Conservation (phyloP, 1,140 invertebrate genomes). For the Diabrotica undecimpunctata region DNA sequence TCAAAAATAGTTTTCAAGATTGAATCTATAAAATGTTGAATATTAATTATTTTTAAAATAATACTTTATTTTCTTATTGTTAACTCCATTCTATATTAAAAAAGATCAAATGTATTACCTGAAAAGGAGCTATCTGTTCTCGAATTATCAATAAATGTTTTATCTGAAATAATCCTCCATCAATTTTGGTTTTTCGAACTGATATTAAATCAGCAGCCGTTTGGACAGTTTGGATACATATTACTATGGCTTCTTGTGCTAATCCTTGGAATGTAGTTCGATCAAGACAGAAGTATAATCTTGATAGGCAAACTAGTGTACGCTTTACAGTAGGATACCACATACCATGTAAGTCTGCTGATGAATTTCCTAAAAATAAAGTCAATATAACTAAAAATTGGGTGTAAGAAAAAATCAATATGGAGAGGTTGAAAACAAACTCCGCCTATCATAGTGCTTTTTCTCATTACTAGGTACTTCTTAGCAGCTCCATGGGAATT, state of each 20-base stretch:
- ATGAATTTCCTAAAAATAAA: slow-evolving; percentile 38
- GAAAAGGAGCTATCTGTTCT: slow-evolving; percentile 98
- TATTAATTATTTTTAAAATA: no score
- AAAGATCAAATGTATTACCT: slow-evolving; percentile 55
- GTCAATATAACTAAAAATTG: background rate
- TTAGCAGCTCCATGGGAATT: no score
- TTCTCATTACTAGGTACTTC: no score
- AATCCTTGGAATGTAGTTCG: slow-evolving; percentile 92
- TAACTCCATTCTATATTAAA: no score
- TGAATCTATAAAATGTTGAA: no score
- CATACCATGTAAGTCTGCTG: slow-evolving; percentile 96
- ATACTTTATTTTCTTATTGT: no score
- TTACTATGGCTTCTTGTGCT: slow-evolving; percentile 89
- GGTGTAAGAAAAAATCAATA: no score
- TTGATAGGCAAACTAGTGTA: slow-evolving; percentile 90
- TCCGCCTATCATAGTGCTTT: no score
- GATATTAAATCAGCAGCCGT: slow-evolving; percentile 70
- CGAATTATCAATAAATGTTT: slow-evolving; percentile 95
- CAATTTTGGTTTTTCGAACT: slow-evolving; percentile 64
- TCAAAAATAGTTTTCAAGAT: no score
- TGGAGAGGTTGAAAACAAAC: no score
- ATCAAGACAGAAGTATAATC: slow-evolving; percentile 93
- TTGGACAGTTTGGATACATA: slow-evolving; percentile 88
- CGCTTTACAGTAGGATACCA: slow-evolving; percentile 98
- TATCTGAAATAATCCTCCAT: slow-evolving; percentile 94